Conservation (phyloP, 2,113 vertebrate genomes). For the Hydropotes inermis region DNA sequence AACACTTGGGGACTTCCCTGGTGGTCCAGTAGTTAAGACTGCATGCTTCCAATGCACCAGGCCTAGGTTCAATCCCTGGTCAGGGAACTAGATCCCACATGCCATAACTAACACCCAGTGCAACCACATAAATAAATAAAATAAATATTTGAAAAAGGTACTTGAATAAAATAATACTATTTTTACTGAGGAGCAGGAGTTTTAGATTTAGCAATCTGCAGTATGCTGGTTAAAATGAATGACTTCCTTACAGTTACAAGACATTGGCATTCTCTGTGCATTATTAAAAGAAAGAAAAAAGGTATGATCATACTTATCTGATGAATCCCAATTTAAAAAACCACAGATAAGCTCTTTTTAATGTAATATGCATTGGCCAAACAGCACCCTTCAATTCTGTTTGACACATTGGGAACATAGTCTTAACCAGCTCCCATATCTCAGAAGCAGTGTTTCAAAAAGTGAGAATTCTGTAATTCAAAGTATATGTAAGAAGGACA, state of each 20-base stretch:
- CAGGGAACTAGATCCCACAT: not conserved
- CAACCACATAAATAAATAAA: not conserved
- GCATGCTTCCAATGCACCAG: not conserved
- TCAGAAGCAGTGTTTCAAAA: not conserved
- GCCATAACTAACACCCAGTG: not conserved
- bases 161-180: not conserved
- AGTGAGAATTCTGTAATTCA: not conserved
- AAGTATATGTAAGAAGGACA: not conserved
- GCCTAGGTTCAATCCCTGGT: not conserved
- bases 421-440: not conserved
- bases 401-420: not conserved
- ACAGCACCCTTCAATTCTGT: not conserved
- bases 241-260: not conserved
- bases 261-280: not conserved
- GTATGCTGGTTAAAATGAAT: not conserved
- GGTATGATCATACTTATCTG: not conserved
- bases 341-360: not conserved
- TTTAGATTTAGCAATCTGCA: not conserved
- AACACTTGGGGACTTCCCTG: not conserved
- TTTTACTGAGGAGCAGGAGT: not conserved
- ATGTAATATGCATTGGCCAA: not conserved
- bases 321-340: not conserved
- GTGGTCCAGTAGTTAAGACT: not conserved
- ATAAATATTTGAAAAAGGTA: not conserved
- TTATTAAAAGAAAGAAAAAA: not conserved